Evolutionary conservation across 1,140 invertebrate genomes (phyloP).

Genomic region (Zaprionus ornatus): DNA sequence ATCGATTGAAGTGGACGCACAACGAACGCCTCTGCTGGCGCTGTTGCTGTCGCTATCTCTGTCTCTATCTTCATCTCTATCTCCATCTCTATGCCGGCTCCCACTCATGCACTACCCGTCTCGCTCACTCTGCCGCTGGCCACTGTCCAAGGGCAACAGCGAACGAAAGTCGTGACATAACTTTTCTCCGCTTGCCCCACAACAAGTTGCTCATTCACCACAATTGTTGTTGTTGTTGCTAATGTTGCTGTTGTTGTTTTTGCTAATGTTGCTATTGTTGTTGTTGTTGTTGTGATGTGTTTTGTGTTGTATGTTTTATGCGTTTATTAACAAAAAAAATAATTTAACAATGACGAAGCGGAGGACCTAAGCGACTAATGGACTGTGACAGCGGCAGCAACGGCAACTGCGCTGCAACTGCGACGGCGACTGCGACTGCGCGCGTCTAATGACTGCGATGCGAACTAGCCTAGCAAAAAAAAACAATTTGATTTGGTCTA

Average conservation of each 20-base stretch:
- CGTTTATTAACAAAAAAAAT: constrained; percentile 46
- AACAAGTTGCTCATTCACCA: constrained; percentile 34
- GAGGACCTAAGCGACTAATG: constrained; percentile 18
- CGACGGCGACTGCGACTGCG: background rate
- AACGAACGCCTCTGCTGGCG: background rate
- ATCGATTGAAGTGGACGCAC: background rate
- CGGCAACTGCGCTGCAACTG: background rate
- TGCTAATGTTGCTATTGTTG: background rate
- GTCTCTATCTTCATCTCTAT: background rate
- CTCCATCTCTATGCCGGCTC: background rate
- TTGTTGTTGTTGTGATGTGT: background rate
- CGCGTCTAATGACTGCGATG: constrained; percentile 56
- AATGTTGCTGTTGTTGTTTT: background rate
- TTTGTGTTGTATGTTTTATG: constrained; percentile 14
- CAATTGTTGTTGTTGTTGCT: background rate
- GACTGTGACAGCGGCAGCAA: background rate
- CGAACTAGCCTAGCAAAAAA: constrained; percentile 64
- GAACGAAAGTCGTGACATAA: constrained; percentile 45
- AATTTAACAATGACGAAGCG: constrained; percentile 48
- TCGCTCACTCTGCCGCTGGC: background rate
- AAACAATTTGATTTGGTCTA: constrained; percentile 75
- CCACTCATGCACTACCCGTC: background rate
- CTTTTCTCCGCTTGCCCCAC: constrained; percentile 16
- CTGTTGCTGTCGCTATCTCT: background rate
- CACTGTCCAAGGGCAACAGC: constrained; percentile 24